Evolutionary conservation across 2,797 vertebrate species (phyloP), one percentile per base, ranked within the genome.

Genomic region (Loriculus beryllinus): DNA sequence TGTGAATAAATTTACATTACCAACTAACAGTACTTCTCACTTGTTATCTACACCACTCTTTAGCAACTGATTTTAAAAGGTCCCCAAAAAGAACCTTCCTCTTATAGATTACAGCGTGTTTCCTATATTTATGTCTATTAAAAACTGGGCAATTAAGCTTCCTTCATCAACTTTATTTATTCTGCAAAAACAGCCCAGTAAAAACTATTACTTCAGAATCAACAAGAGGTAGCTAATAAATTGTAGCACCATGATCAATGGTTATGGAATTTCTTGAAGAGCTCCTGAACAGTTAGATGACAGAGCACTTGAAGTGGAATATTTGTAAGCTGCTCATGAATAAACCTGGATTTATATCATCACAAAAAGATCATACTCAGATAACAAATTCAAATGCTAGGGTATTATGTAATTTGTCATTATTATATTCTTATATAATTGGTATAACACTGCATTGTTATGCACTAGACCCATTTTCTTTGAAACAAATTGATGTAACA

Each of bases 211-310:
- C 65, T 88, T 92, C 63, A 84, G 47, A 69, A 91, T 43, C 69
- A 88, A 72, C 25, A 74, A 82, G 84, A 77, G 31, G 25, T 52
- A 82, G 49, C 39, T 81, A 88, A 83, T 82, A 84, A 79, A 67
- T 69, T 49, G 60, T 49, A 77, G 26, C 29, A 9, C 39, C 60
- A 8, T 67, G 14, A 82, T 52, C 78, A 91, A 47, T 6, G n/a
- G 48, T 51, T 88, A 74, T 82, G 56, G 67, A 82, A 70, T 88
- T 74, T 92, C 82, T 83, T 82, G 49, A 91, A 92, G 77, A 91
- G 64, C 51, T 86, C 49, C 77, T 82, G 25, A 91, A 68, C n/a
- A 76, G 81, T 77, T 76, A 88, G 29, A 45, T 74, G 51, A 22
- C 49, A 70, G 64, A 90, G 56, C 35, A 74, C 25, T 82, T 70